Conservation (phyloP, 2,113 vertebrate species). For the Galeopterus variegatus region DNA sequence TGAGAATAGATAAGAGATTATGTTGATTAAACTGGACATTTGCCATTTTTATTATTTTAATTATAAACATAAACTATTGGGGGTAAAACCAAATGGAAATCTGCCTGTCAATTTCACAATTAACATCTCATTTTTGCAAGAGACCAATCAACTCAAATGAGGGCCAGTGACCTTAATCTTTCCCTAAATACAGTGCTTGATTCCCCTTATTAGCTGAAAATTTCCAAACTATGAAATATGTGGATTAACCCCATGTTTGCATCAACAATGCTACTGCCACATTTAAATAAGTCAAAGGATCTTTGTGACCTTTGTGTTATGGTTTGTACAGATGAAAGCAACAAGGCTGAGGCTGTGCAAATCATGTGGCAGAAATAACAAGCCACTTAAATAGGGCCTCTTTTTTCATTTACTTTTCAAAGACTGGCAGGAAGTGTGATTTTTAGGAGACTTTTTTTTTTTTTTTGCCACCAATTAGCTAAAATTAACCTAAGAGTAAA, state of each 20-base stretch:
- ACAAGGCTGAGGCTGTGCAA: constrained; percentile 56
- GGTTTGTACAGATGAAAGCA: constrained; percentile 65
- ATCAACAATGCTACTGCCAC: constrained; percentile 72
- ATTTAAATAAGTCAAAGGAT: constrained; percentile 84
- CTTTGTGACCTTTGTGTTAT: constrained; percentile 81
- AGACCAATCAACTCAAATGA: constrained; percentile 93
- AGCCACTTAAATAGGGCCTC: constrained; percentile 30
- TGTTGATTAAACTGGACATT: constrained; percentile 71
- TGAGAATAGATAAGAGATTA: constrained; percentile 67
- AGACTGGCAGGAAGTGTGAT: constrained; percentile 48
- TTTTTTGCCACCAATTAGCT: constrained; percentile 59
- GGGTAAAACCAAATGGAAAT: constrained; percentile 80
- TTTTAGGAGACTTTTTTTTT: constrained; percentile 50
- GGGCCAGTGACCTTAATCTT: constrained; percentile 96
- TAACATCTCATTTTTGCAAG: constrained; percentile 92
- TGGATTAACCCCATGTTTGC: constrained; percentile 76
- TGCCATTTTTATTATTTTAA: constrained; percentile 83
- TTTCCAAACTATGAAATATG: constrained; percentile 82
- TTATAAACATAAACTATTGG: constrained; percentile 85
- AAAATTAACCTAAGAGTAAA: constrained; percentile 63
- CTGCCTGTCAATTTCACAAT: constrained; percentile 90
- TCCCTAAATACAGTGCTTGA: constrained; percentile 81
- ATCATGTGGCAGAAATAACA: constrained; percentile 60
- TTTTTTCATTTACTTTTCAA: constrained; percentile 68
- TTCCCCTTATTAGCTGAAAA: constrained; percentile 85